Percentiles rank a stretch among this genome's conserved stretches.
phyloP scores from a whole-genome alignment of 2,113 vertebrate species.

The Heterotis niloticus region DNA sequence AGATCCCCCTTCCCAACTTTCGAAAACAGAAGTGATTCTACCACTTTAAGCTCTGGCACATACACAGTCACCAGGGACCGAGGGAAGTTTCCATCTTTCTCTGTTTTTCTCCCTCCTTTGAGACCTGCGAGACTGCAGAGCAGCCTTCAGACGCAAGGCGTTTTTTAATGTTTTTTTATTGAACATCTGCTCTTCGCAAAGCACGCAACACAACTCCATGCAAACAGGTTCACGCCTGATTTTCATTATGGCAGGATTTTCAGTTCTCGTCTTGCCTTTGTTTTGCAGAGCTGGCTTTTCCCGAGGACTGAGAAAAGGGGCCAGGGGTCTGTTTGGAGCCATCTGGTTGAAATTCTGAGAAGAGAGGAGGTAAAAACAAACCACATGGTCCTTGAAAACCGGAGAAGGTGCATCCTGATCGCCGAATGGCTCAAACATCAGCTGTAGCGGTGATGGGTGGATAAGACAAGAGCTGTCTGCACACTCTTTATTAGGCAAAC shows the following conservation, averaged over 20 bases:
- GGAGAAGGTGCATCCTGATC: no score
- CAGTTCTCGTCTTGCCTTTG: not conserved
- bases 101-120: not conserved
- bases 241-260: conserved; percentile 8
- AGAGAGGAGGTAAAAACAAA: no score
- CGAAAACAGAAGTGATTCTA: conserved; percentile 35
- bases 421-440: no score
- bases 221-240: conserved; percentile 3
- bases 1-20: not conserved
- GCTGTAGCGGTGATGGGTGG: no score
- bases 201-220: not conserved
- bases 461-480: not conserved
- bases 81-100: not conserved
- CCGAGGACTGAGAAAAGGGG: not conserved
- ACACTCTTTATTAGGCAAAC: no score
- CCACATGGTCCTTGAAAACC: no score
- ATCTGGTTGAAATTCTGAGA: no score
- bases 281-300: conserved; percentile 9
- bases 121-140: conserved; percentile 6
- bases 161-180: not conserved
- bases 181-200: conserved; percentile 1
- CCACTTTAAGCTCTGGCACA: conserved; percentile 35
- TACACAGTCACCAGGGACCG: conserved; percentile 15
- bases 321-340: no score
- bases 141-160: conserved; percentile 13